Conservation (phyloP, 2,113 vertebrate species). For the Brienomyrus brachyistius region DNA sequence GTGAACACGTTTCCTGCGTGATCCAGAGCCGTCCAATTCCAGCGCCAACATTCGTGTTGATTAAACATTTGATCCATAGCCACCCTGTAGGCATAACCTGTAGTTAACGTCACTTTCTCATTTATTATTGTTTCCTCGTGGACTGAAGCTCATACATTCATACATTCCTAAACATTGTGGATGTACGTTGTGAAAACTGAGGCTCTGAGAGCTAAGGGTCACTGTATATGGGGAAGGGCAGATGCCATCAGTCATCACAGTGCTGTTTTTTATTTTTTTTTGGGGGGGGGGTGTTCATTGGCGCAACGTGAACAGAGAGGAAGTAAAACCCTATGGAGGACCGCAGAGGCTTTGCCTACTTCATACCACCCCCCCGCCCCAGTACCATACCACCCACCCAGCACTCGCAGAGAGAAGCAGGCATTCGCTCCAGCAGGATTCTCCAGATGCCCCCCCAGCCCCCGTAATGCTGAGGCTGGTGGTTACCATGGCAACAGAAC, state of each 20-base stretch:
- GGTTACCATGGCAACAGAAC: constrained; percentile 17
- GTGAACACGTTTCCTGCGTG: not conserved
- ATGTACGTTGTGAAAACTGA: not conserved
- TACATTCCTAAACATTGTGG: not conserved
- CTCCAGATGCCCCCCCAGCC: not conserved
- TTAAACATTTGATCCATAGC: not conserved
- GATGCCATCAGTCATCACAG: not conserved
- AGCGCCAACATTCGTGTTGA: not conserved
- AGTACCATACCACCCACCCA: not conserved
- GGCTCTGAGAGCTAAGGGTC: not conserved
- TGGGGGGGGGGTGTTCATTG: not conserved
- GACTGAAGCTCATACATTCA: not conserved
- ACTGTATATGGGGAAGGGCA: not conserved
- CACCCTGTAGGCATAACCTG: not conserved
- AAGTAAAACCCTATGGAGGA: not conserved
- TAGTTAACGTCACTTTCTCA: not conserved
- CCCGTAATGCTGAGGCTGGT: not conserved
- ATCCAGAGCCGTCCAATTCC: not conserved
- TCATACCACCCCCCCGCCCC: not conserved
- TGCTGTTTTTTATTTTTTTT: not conserved
- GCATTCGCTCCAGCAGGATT: not conserved
- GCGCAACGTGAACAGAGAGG: not conserved
- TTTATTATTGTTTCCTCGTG: not conserved
- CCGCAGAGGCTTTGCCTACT: not conserved
- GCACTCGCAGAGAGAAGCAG: not conserved